These are phyloP conservation scores for Cyanocitta stelleri DNA, from an alignment of 2,113 vertebrate genomes.

Conservation along the genomic window DNA sequence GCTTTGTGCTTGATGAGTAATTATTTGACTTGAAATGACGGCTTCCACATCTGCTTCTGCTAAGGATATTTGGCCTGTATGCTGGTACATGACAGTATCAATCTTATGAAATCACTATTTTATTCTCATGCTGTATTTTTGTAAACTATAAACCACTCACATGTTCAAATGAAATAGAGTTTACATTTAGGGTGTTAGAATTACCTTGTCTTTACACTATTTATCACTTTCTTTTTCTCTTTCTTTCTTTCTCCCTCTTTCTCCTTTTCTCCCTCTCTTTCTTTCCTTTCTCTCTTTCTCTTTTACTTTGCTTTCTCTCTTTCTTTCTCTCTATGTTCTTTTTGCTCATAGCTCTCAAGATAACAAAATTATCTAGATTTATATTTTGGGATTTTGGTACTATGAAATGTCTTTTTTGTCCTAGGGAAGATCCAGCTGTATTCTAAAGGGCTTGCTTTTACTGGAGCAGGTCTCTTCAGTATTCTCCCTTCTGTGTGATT, in stretches of 20 bases:
- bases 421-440: background rate
- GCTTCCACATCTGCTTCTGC: background rate
- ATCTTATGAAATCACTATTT: background rate
- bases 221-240: fast-evolving
- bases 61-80: background rate
- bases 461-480: background rate
- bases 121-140: background rate
- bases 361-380: background rate
- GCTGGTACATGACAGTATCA: background rate
- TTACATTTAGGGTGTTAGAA: background rate
- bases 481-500: background rate
- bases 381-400: background rate
- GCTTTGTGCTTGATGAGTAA: background rate
- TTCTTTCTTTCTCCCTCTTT: background rate
- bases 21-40: background rate
- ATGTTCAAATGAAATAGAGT: background rate
- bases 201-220: background rate
- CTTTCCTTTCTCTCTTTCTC: too few species aligned
- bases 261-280: background rate
- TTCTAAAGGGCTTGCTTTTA: background rate
- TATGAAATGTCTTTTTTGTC: background rate
- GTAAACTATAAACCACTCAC: background rate
- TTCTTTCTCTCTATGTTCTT: background rate
- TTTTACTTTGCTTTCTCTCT: too few species aligned
- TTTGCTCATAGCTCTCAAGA: background rate